A percentile compares a stretch with the other conserved stretches of the same genome.
These are phyloP conservation scores for Sinonovacula constricta DNA, from an alignment of 1,140 invertebrate species.

Conservation along the genomic window DNA sequence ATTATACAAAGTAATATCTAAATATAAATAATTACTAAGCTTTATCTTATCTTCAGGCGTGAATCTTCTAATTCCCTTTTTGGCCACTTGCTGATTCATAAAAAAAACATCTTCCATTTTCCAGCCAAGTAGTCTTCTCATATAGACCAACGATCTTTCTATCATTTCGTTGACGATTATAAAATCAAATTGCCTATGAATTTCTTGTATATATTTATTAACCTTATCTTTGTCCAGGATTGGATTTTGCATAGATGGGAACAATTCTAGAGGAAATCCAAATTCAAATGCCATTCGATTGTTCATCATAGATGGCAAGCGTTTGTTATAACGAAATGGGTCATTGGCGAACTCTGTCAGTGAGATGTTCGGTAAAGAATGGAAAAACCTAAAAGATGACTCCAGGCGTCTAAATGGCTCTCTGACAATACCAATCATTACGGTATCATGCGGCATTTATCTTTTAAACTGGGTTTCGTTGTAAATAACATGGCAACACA, in stretches of 20 bases:
- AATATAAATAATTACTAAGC: slow-evolving; percentile 32
- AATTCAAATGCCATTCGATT: slow-evolving; percentile 63
- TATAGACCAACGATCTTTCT: slow-evolving; percentile 80
- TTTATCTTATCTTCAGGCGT: slow-evolving; percentile 1
- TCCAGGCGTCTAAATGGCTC: slow-evolving; percentile 56
- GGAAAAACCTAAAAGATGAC: slow-evolving; percentile 60
- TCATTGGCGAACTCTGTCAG: slow-evolving; percentile 31
- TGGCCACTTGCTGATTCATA: slow-evolving; percentile 31
- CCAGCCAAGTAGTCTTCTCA: slow-evolving; percentile 80
- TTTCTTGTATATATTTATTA: slow-evolving; percentile 21
- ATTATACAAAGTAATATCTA: slow-evolving; percentile 55
- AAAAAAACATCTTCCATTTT: slow-evolving; percentile 76
- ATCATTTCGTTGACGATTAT: slow-evolving; percentile 81
- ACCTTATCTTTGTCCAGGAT: slow-evolving; percentile 8
- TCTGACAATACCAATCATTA: slow-evolving; percentile 60
- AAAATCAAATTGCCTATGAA: slow-evolving; percentile 75
- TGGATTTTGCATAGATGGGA: background rate
- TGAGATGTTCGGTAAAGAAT: slow-evolving; percentile 22
- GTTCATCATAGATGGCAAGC: slow-evolving; percentile 48
- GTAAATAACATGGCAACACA: slow-evolving; percentile 64
- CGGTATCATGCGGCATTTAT: slow-evolving; percentile 55
- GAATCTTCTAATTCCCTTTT: slow-evolving; percentile 8
- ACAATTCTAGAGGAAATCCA: slow-evolving; percentile 49
- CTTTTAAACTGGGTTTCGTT: slow-evolving; percentile 41
- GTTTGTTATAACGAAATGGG: slow-evolving; percentile 48